Percentiles rank a stretch among this genome's conserved stretches.
Conservation (phyloP, 2,888 invertebrate species). For the Ormyrus labotus region DNA sequence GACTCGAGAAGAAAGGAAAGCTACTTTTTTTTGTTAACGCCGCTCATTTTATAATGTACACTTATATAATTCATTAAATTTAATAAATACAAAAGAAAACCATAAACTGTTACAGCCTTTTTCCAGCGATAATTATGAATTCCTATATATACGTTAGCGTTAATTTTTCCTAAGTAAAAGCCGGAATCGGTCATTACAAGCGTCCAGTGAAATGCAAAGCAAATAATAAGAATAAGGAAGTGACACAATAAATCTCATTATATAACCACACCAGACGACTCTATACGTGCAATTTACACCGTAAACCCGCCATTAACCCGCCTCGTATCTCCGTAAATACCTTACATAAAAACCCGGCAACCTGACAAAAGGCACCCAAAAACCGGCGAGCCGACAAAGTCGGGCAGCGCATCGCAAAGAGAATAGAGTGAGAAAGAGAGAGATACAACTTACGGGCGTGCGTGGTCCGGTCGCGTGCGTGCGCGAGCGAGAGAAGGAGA, state of each 20-base stretch:
- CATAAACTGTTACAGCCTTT: not conserved
- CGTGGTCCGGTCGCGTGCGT: not conserved
- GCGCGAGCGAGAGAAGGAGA: not conserved
- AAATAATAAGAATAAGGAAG: slow-evolving; percentile 22
- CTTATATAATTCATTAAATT: too few species aligned
- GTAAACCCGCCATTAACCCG: not conserved
- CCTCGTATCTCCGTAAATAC: not conserved
- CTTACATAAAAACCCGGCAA: not conserved
- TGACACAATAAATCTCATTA: slow-evolving; percentile 19
- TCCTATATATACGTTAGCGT: too few species aligned
- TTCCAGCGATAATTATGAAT: too few species aligned
- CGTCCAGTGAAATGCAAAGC: slow-evolving; percentile 5
- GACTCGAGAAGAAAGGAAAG: too few species aligned
- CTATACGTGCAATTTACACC: not conserved
- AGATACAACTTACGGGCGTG: not conserved
- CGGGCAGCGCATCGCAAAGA: not conserved
- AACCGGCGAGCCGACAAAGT: not conserved
- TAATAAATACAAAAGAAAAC: not conserved
- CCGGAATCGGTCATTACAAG: too few species aligned
- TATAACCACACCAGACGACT: slow-evolving; percentile 6
- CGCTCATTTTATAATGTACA: too few species aligned
- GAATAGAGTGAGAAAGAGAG: not conserved
- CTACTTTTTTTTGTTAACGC: too few species aligned
- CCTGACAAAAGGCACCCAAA: not conserved
- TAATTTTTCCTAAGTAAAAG: too few species aligned